Base-by-base conservation (phyloP, 2,888 invertebrate genomes). In the Nesidiocoris tenuis region DNA sequence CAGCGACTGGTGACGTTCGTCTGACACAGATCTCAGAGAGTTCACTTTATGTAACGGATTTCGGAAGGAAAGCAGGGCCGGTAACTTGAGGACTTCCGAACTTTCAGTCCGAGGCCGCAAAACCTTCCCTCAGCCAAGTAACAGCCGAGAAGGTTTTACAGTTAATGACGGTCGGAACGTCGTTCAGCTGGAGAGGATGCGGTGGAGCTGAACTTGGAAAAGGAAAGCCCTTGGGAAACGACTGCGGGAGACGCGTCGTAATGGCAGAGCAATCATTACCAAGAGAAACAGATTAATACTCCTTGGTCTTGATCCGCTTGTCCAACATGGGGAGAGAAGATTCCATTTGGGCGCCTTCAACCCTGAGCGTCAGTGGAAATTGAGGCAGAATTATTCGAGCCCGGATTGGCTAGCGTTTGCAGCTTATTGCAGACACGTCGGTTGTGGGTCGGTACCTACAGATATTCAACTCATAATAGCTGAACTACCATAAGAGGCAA, bases 221-320 rank as follows among this genome's bases (percentile, higher is more conserved):
- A 39, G 39, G 39, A 39, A 39, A 39, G 3, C 39, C 39, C 39
- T 39, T 39, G 3, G 3, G 39, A 39, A 39, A 39, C 39, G 39
- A 12, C 39, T 39, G 39, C 39, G 39, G 39, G 39, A 39, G 39
- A 39, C 39, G 39, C 39, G 39, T 39, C 65, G 39, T 65, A 65
- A 65, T 65, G 65, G 65, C 65, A 24, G 39, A 19, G 65, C 39
- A 65, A 65, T 65, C 65, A 65, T 65, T 65, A 65, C 24, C 65
- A 65, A 65, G 65, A 65, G 65, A 65, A 65, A 65, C 65, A 65
- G 65, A 65, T 65, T 65, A 65, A 39, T 65, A 39, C 65, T 39
- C 3, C 39, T 39, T 12, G 3, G 39, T 24, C 39, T 24, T 39
- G 65, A 65, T 65, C 65, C 65, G 65, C 25, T 39, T 12, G 39